Base-by-base conservation (phyloP, 2,113 vertebrate genomes). In the Hypanus sabinus region DNA sequence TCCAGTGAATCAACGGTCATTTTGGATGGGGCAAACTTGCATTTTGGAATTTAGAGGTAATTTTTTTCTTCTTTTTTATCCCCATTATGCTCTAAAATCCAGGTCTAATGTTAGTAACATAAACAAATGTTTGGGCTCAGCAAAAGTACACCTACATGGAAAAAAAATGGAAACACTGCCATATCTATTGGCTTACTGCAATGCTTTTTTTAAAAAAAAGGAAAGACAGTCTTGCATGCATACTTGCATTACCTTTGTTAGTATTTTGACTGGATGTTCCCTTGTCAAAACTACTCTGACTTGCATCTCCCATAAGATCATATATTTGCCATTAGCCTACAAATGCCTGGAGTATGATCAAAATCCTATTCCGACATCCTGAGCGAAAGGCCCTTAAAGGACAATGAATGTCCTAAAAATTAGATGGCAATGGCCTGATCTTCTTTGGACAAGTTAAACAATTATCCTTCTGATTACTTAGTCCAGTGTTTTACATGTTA, bases 401-500 rank as follows among this genome's bases (percentile, higher is more conserved):
- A 93, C 91, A 91, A 70, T 30, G 11, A 3, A 38, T 73, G 91
- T 16, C 62, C 88, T 70, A 70, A 70, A 36, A 20, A 70, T 70
- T 14, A 20, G 88, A 73, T 93, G 91, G 91, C 91, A 93, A 93
- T 73, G 68, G 20, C 91, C 91, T 93, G 65, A 93, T 70, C 91
- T 75, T 24, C 24, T 73, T 75, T 73, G 57, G 30, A 75, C 70
- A 55, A 93, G 10, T 55, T 93, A 93, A 93, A 68, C 73, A 70
- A 70, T 92, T 33, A 93, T 93, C 91, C 24, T 73, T 70, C 91
- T 73, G 91, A 93, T 93, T 93, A 93, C 73, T 73, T 38, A 93
- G 91, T 68, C 68, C 68, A 93, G 38, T 93, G 38, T 24, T 75
- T 93, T 73, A 46, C 70, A 73, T 73, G 71, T 98, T 97, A 99